Base-by-base conservation (phyloP, 2,888 invertebrate species). In the Protodeltote pygarga region DNA sequence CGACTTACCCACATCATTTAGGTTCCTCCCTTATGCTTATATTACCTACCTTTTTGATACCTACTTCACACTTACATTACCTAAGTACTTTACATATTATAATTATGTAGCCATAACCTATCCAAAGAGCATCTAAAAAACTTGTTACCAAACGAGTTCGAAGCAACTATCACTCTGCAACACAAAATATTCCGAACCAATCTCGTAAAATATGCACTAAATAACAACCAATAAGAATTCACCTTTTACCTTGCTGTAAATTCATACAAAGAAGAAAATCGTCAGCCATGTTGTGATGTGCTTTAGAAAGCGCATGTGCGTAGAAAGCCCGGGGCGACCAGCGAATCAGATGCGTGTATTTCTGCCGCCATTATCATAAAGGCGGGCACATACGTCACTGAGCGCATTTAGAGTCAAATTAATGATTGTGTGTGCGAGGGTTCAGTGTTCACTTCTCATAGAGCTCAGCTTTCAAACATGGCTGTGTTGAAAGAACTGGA, bases 291-390 rank as follows among this genome's bases (percentile, higher is more conserved):
- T 79, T 84, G 79, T 27, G 73, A 63, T 3, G 24, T 50, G 67
- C 63, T 71, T 73, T 74, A 51, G 66, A 73, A 67, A 73, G 73
- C 81, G 77, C 86, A 81, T 82, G 88, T 80, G 83, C 65, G 52
- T 66, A 71, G 81, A 87, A 86, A 86, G 81, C 78, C 71, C 72
- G 64, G 50, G 53, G 29, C 23, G 40, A 16, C 24, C 66, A 59
- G 69, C 90, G 84, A 89, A 91, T 90, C 68, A 75, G 73, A 71
- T 47, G 40, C 60, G 60, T 44, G 62, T 39, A 62, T 73, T 57
- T 28, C 20, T 33, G 47, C 70, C 79, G 90, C 91, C 91, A 91
- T 91, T 71, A 51, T 68, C 54, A 50, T 72, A 71, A 71, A 79
- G 90, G 90, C 87, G 91, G 85, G 74, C 21, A 70, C 74, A 49